Evolutionary conservation across 2,113 vertebrate species (phyloP).

Genomic region (Isichthys henryi): DNA sequence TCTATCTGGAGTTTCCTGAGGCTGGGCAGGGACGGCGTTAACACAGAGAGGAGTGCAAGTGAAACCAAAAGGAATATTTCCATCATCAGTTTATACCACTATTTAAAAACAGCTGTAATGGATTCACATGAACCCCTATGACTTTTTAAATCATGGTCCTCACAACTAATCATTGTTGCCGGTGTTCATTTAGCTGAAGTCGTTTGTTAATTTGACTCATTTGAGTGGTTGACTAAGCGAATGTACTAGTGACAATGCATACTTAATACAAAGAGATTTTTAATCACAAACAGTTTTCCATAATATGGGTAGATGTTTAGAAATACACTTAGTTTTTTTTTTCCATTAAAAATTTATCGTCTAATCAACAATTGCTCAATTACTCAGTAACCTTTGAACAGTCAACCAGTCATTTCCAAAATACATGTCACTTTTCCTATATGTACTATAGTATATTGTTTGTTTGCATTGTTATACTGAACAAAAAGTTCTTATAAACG

Average conservation of each 20-base stretch:
- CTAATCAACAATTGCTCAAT: not conserved
- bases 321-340: not conserved
- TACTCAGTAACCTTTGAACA: not conserved
- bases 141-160: not conserved
- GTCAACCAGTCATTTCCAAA: not conserved
- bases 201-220: not conserved
- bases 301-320: not conserved
- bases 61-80: not conserved
- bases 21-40: not conserved
- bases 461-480: not conserved
- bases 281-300: not conserved
- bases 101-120: not conserved
- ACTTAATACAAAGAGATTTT: not conserved
- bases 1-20: not conserved
- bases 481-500: not conserved
- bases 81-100: not conserved
- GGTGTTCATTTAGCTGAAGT: not conserved
- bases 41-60: not conserved
- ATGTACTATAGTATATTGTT: not conserved
- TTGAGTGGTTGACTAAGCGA: not conserved
- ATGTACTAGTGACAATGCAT: not conserved
- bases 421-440: not conserved
- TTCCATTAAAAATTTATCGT: not conserved
- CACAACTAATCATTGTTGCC: not conserved
- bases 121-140: not conserved